Base-by-base conservation (phyloP, 2,113 vertebrate genomes). In the Dicrurus megarhynchus region DNA sequence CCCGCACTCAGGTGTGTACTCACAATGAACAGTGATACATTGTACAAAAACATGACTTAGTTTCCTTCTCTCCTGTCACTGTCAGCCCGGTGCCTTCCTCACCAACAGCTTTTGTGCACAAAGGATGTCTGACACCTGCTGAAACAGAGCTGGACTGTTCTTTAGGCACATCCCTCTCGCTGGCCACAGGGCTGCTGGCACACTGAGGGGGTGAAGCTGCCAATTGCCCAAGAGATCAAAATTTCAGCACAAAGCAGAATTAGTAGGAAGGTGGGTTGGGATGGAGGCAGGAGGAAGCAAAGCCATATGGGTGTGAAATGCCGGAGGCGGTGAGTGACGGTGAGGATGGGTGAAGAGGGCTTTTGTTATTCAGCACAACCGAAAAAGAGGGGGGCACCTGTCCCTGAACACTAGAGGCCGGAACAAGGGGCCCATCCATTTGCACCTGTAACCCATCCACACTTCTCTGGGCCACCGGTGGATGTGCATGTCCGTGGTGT, bases 401-500 rank as follows among this genome's bases (percentile, higher is more conserved):
- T 49, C 82, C 52, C 42, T 84, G 67, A 74, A 74, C 26, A 44
- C 53, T 81, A 75, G 56, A 67, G 44, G 13, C 28, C 0, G 0
- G 50, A 84, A 84, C 23, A 77, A 84, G 73, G 30, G 70, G 46
- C 69, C 50, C 60, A 8, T 69, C 56, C 8, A 0, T 56, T 33
- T 35, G n/a, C 26, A 74, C 28, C 11, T 2, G 1, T 65, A 81
- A 70, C 11, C 19, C 37, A 3, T 37, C 57, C 9, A 7, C 0
- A 0, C n/a, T 89, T 35, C 21, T 53, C 55, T 2, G 5, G 64
- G 76, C 61, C 6, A 1, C 4, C 12, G 26, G 23, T 46, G 60
- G 47, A 80, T 3, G 0, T 27, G 50, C 53, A 41, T 1, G 2
- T 46, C 73, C 2, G 0, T 1, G 8, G 55, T 52, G 77, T 77